Base-by-base conservation (phyloP, 2,888 invertebrate species). In the Disparrhopalites patrizii region DNA sequence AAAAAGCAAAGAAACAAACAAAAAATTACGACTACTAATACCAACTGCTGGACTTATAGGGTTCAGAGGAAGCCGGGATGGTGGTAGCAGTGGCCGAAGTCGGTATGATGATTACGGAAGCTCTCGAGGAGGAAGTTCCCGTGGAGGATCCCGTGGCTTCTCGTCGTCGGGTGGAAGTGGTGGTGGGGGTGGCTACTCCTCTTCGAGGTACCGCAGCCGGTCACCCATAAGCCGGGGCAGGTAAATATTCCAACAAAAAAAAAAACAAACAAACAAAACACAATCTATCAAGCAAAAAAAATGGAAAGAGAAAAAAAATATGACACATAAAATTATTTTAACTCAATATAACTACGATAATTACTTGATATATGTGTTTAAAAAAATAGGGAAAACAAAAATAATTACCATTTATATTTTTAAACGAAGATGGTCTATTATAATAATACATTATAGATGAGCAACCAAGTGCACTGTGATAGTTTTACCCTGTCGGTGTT, bases 201-300 rank as follows among this genome's bases (percentile, higher is more conserved):
- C 81, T 73, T 79, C 81, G 73, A 81, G 82, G 77, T 82, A 82
- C 77, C 79, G 82, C 73, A 82, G 81, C 77, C 81, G 82, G 70
- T 82, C 82, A 67, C 82, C 82, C 70, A 80, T 81, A 75, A 80
- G 79, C 78, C 80, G 82, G 79, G 81, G 80, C 80, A 82, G 82
- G 82, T 82, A 82, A 72, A 68, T 50, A 38, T 27, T 31, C 36
- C 18, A 56, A 18, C 10, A 23, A 31, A 56, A 28, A 28, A n/a
- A 43, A 43, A 43, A 58, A 43, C 25, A 20, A 18, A 30, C 60
- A 43, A 28, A 54, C 31, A 54, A 20, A 30, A 18, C 3, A 23
- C 13, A 25, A 3, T 28, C 27, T 51, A 20, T 47, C 20, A 40
- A 40, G 40, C 40, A 50, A 50, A 51, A 52, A 52, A 52, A 54